phyloP scores from a whole-genome alignment of 2,797 vertebrate species.

The Scleropages formosus region DNA sequence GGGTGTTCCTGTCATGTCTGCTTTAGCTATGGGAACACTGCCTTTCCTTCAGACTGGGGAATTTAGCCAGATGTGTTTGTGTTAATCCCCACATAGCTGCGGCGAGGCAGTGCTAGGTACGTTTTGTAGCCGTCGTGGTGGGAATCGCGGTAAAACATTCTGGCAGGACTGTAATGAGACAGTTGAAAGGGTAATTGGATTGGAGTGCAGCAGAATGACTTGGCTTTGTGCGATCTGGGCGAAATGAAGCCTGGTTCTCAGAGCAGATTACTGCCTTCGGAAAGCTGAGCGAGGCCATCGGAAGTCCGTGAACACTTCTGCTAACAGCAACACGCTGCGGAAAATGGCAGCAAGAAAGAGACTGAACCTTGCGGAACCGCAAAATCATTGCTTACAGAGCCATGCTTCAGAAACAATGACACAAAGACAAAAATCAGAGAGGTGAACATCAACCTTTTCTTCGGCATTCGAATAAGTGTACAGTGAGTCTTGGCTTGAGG shows the following conservation, averaged over 20 bases:
- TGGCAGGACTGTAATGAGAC: conserved; percentile 27
- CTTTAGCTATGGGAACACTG: conserved; percentile 36
- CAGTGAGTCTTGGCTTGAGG: too few species aligned
- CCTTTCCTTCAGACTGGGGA: conserved; percentile 33
- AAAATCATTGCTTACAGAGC: too few species aligned
- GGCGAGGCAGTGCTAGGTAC: conserved; percentile 36
- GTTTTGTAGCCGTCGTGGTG: conserved; percentile 23
- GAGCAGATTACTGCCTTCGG: conserved; percentile 44
- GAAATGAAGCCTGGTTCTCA: conserved; percentile 47
- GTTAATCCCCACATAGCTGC: conserved; percentile 46
- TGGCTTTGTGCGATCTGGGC: conserved; percentile 48
- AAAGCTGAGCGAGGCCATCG: conserved; percentile 45
- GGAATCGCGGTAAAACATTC: conserved; percentile 35
- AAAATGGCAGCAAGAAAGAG: too few species aligned
- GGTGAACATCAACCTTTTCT: too few species aligned
- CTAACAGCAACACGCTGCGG: too few species aligned
- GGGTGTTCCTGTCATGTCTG: conserved; percentile 29
- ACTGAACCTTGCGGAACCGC: too few species aligned
- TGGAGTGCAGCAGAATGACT: conserved; percentile 47
- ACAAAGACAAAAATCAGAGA: too few species aligned
- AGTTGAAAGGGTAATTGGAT: conserved; percentile 41
- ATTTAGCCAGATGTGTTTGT: conserved; percentile 47
- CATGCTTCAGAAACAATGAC: too few species aligned
- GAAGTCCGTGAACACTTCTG: too few species aligned
- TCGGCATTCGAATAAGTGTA: too few species aligned